A percentile compares a stretch with the other conserved stretches of the same genome.
Conservation (phyloP, 2,797 vertebrate species). For the Otolemur crassicaudatus region DNA sequence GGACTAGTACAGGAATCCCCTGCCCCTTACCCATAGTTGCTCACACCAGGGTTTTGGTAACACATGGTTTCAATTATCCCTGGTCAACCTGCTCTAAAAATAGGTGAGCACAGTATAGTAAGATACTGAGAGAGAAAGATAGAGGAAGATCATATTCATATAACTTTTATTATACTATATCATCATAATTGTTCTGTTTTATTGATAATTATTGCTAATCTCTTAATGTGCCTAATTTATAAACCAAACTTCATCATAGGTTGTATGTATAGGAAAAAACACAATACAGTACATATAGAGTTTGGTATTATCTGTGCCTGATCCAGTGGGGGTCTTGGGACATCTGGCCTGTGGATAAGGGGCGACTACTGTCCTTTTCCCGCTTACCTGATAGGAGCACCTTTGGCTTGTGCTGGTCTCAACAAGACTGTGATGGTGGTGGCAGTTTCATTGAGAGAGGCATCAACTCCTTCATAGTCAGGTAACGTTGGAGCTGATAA, state of each 20-base stretch:
- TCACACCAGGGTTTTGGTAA: not conserved
- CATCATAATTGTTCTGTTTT: not conserved
- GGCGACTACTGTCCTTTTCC: not conserved
- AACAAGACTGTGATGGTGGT: constrained; percentile 98
- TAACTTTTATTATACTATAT: not conserved
- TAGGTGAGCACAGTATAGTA: not conserved
- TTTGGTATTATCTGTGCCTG: not conserved
- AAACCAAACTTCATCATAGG: not conserved
- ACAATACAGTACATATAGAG: no score
- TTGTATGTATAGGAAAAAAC: not conserved
- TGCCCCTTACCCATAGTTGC: not conserved
- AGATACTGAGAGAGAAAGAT: not conserved
- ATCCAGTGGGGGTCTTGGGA: not conserved
- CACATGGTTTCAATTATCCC: not conserved
- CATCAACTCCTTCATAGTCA: constrained; percentile 96
- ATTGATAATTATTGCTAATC: not conserved
- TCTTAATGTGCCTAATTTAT: not conserved
- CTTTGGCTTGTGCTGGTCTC: constrained; percentile 98
- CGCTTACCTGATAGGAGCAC: constrained; percentile 97
- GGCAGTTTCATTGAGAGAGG: constrained; percentile 97
- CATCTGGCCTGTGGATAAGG: not conserved
- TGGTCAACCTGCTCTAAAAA: not conserved
- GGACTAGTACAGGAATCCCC: not conserved
- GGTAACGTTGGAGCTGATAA: constrained; percentile 95
- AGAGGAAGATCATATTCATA: not conserved